These are phyloP conservation scores for Elegia similella DNA, from an alignment of 2,888 invertebrate genomes.

Conservation along the genomic window DNA sequence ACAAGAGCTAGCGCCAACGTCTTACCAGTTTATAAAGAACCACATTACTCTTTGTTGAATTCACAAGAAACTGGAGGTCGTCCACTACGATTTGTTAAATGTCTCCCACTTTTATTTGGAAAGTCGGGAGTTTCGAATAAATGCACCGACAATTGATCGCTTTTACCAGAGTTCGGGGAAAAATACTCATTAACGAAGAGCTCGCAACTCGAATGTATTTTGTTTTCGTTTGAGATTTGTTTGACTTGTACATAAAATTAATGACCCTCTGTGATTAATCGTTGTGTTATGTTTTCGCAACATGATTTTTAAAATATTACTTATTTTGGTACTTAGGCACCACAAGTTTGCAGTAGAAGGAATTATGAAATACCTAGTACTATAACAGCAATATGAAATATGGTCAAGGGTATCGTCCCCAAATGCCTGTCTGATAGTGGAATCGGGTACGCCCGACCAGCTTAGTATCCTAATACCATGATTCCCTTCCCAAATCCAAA, in stretches of 20 bases:
- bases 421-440: too few relatives aligned
- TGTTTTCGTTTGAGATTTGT: constrained; percentile 8
- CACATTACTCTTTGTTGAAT: constrained; percentile 1
- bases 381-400: too few relatives aligned
- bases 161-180: constrained; percentile 7
- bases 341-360: too few relatives aligned
- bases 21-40: neutral
- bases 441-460: too few relatives aligned
- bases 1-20: neutral
- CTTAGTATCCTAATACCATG: too few relatives aligned
- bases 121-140: neutral
- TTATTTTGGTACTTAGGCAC: too few relatives aligned
- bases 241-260: constrained; percentile 1
- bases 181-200: constrained; percentile 10
- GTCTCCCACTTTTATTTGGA: neutral
- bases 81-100: constrained; percentile 3
- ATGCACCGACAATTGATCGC: constrained; percentile 6
- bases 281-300: neutral
- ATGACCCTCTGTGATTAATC: constrained; percentile 5
- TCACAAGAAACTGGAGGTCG: neutral
- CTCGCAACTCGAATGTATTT: constrained; percentile 8
- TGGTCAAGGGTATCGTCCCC: too few relatives aligned
- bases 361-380: too few relatives aligned
- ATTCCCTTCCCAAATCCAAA: too few relatives aligned
- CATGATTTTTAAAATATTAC: too few relatives aligned